Conservation (phyloP, 2,113 vertebrate species). For the Albula glossodonta region DNA sequence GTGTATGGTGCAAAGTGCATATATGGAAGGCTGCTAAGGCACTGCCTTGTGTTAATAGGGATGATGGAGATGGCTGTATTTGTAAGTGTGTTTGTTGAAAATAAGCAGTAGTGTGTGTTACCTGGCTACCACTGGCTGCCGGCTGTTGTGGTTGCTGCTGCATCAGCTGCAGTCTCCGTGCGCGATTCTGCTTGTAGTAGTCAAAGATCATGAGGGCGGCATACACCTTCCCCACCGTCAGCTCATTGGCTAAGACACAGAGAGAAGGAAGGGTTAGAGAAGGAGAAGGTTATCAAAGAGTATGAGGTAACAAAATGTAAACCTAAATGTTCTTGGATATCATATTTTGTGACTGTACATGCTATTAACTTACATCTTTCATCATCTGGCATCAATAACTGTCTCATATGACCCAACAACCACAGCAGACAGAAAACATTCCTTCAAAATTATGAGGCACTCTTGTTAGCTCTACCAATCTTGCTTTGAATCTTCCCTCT, state of each 20-base stretch:
- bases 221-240: slow-evolving; percentile 95
- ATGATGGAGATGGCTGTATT: too few species aligned
- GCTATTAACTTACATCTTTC: too few species aligned
- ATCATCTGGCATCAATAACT: too few species aligned
- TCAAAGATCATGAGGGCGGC: slow-evolving; percentile 97
- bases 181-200: slow-evolving; percentile 93
- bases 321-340: neutral
- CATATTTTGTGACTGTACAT: neutral
- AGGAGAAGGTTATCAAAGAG: neutral
- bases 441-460: neutral
- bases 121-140: slow-evolving; percentile 51
- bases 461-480: too few species aligned
- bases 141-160: slow-evolving; percentile 56
- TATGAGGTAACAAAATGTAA: slow-evolving; percentile 16
- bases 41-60: too few species aligned
- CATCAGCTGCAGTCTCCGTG: slow-evolving; percentile 75
- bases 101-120: neutral
- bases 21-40: too few species aligned
- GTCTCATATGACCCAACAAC: too few species aligned
- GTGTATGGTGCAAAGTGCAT: too few species aligned
- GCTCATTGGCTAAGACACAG: slow-evolving; percentile 79
- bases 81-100: too few species aligned
- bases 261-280: slow-evolving; percentile 19
- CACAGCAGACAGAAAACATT: neutral
- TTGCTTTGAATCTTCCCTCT: too few species aligned